Base-by-base conservation (phyloP, 2,797 vertebrate genomes). In the Apodemus agrarius region DNA sequence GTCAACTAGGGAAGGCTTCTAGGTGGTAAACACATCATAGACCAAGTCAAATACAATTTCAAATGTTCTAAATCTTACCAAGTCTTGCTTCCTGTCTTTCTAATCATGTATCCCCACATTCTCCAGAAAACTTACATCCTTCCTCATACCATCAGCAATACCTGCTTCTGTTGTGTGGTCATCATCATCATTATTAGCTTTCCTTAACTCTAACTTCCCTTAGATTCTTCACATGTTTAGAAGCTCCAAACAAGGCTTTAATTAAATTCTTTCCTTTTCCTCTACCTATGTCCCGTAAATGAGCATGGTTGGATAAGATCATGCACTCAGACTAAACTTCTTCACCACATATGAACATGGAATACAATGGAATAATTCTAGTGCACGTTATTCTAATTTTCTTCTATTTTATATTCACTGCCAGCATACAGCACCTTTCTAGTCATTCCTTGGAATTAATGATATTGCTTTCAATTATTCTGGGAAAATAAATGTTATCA, bases 401-500 rank as follows among this genome's bases (percentile, higher is more conserved):
- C 75, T 79, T 67, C 13, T 75, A 21, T 72, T 69, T 90, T 52
- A 21, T 88, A 26, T 87, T 85, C n/a, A 92, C 52, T 76, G 19
- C 17, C 22, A 26, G 34, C 3, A 81, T 29, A 3, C 9, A 78
- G 52, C 37, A 34, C 26, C 11, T 91, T 94, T 92, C 46, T 13
- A 61, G 59, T 74, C 7, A 0, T 93, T 31, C 65, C 21, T 89
- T 3, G 26, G 21, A 79, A 40, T 80, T 80, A 72, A 57, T 46
- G 13, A 21, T 19, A 1, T 61, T 63, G 8, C 11, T 78, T 88
- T 31, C 21, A 74, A 37, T 52, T 89, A 93, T 59, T 22, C n/a
- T 65, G 40, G 89, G 24, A 67, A 93, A 88, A 87, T 26, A 85
- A 90, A 94, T 92, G 29, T 57, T 75, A 61, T 37, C 43, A 90